phyloP scores from a whole-genome alignment of 2,888 invertebrate species.

The Agrotis exclamationis region DNA sequence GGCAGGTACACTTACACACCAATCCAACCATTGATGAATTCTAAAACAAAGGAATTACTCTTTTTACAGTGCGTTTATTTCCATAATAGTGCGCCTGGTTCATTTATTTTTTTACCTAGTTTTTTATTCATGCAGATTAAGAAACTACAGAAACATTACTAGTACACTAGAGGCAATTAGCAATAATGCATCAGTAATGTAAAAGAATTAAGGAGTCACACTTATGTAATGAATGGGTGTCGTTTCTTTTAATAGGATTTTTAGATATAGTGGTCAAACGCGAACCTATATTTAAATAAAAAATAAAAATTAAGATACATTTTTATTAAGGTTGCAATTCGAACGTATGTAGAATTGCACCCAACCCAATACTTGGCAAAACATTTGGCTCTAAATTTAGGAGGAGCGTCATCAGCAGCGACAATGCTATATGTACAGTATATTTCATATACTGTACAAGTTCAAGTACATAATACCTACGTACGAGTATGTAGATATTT shows the following conservation, averaged over 20 bases:
- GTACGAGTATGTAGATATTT: background rate
- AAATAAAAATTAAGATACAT: background rate
- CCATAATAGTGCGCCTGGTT: background rate
- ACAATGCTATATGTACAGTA: too few species aligned
- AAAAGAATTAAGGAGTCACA: background rate
- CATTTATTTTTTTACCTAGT: too few species aligned
- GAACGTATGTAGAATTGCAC: background rate
- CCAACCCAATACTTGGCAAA: background rate
- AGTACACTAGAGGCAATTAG: background rate
- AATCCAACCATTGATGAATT: background rate
- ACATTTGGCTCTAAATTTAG: background rate
- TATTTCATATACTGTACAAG: background rate
- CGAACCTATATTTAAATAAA: too few species aligned
- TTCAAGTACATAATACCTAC: background rate
- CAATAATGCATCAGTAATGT: background rate
- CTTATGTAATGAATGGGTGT: slow-evolving; percentile 7
- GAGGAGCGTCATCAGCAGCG: background rate
- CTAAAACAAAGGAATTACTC: slow-evolving; percentile 25
- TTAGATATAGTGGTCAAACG: too few species aligned
- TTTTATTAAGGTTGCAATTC: too few species aligned
- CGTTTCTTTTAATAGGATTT: background rate
- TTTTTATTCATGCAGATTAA: background rate
- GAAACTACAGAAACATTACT: background rate
- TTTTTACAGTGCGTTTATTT: background rate
- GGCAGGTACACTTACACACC: too few species aligned